Percentiles rank a stretch among this genome's conserved stretches.
phyloP scores from a whole-genome alignment of 2,113 vertebrate species.

The Echinops telfairi region DNA sequence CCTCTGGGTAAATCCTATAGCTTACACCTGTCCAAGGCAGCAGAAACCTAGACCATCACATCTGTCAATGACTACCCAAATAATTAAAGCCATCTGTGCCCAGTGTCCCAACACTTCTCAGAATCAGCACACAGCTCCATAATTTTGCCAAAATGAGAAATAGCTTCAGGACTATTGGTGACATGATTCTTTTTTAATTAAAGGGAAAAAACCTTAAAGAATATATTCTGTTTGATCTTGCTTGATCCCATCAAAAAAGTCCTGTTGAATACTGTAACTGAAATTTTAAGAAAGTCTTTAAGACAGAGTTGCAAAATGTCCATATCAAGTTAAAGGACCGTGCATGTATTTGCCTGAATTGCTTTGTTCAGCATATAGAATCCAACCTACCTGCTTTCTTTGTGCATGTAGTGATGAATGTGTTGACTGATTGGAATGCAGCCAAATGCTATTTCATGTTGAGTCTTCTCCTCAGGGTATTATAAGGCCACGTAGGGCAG shows the following conservation, averaged over 20 bases:
- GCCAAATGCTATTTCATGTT: slow-evolving; percentile 73
- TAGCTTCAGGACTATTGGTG: slow-evolving; percentile 50
- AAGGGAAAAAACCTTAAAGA: slow-evolving; percentile 30
- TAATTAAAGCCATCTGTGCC: slow-evolving; percentile 78
- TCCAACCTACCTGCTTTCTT: slow-evolving; percentile 79
- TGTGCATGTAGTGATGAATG: slow-evolving; percentile 72
- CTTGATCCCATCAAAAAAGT: slow-evolving; percentile 54
- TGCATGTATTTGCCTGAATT: slow-evolving; percentile 67
- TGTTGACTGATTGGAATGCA: slow-evolving; percentile 80
- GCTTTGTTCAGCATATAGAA: slow-evolving; percentile 69
- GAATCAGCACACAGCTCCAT: slow-evolving; percentile 69
- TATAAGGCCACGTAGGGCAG: slow-evolving; percentile 58
- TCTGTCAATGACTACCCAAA: slow-evolving; percentile 82
- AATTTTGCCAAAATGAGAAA: slow-evolving; percentile 62
- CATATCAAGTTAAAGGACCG: slow-evolving; percentile 68
- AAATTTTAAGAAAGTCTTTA: slow-evolving; percentile 64
- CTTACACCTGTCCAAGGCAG: slow-evolving; percentile 80
- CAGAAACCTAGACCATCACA: slow-evolving; percentile 80
- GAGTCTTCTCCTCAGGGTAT: slow-evolving; percentile 71
- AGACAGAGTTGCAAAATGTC: slow-evolving; percentile 67
- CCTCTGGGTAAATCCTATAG: slow-evolving; percentile 83
- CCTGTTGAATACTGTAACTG: slow-evolving; percentile 49
- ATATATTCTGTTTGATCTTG: slow-evolving; percentile 61
- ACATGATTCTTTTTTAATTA: slow-evolving; percentile 19
- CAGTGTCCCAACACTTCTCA: slow-evolving; percentile 67